phyloP scores from a whole-genome alignment of 1,140 invertebrate species.

The Asbolus verrucosus region DNA sequence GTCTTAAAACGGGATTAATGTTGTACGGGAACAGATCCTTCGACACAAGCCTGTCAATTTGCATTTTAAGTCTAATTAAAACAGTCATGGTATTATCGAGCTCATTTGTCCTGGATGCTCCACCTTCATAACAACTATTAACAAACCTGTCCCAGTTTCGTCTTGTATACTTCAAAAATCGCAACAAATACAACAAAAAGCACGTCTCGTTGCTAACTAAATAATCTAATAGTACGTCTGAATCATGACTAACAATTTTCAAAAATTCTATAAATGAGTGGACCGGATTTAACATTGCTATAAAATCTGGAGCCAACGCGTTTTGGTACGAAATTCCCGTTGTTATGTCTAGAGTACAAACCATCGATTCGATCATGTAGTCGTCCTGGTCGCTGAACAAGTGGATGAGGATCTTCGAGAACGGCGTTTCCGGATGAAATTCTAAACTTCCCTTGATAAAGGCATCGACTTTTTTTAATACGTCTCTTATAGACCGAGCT shows the following conservation, averaged over 20 bases:
- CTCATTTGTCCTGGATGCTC: constrained; percentile 68
- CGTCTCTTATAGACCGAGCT: constrained; percentile 85
- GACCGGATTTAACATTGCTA: constrained; percentile 84
- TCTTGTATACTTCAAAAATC: constrained; percentile 87
- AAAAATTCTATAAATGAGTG: constrained; percentile 88
- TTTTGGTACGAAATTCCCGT: constrained; percentile 85
- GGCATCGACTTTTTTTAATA: constrained; percentile 82
- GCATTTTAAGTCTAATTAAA: constrained; percentile 81
- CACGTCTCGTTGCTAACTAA: constrained; percentile 92
- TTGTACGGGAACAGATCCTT: constrained; percentile 90
- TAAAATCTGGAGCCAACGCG: constrained; percentile 80
- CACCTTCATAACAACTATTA: constrained; percentile 74
- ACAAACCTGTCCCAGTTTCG: constrained; percentile 88
- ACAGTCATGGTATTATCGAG: constrained; percentile 87
- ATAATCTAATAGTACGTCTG: constrained; percentile 85
- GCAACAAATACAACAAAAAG: constrained; percentile 86
- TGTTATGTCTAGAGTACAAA: constrained; percentile 89
- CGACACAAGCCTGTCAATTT: constrained; percentile 85
- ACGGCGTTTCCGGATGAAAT: constrained; percentile 87
- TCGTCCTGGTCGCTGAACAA: constrained; percentile 92
- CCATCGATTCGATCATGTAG: constrained; percentile 91
- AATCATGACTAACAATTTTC: constrained; percentile 84
- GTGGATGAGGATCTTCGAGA: constrained; percentile 89
- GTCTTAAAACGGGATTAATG: constrained; percentile 85
- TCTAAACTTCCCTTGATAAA: constrained; percentile 85